Evolutionary conservation across 2,113 vertebrate species (phyloP).

Genomic region (Trichomycterus rosablanca): DNA sequence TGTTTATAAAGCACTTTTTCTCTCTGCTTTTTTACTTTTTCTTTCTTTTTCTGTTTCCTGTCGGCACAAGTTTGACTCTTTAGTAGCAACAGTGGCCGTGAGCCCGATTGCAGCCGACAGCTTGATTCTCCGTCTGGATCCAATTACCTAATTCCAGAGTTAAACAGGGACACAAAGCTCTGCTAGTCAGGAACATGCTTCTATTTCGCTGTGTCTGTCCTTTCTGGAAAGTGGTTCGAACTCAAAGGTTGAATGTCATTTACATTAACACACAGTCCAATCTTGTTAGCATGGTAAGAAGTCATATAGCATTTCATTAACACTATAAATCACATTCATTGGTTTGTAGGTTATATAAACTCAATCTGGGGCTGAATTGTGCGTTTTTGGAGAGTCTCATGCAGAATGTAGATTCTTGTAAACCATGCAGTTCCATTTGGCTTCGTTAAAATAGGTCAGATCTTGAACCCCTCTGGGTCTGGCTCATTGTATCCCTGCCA

Average conservation of each 20-base stretch:
- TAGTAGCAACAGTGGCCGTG: constrained; percentile 26
- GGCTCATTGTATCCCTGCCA: neutral
- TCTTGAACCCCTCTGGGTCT: neutral
- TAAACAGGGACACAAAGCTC: constrained; percentile 12
- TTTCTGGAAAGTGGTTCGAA: neutral
- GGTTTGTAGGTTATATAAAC: neutral
- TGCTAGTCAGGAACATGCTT: constrained; percentile 5
- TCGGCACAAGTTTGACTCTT: constrained; percentile 19
- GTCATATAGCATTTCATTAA: neutral
- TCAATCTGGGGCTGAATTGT: neutral
- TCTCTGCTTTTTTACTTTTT: neutral
- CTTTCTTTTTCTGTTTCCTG: constrained; percentile 2
- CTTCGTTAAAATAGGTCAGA: constrained; percentile 21
- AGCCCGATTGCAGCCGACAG: constrained; percentile 23
- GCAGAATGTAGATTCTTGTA: neutral
- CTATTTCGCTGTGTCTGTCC: neutral
- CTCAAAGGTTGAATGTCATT: neutral
- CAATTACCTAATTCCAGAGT: constrained; percentile 25
- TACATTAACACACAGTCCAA: neutral
- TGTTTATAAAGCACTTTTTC: too few species aligned
- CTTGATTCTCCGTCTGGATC: constrained; percentile 33
- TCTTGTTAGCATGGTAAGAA: constrained; percentile 7
- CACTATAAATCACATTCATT: constrained; percentile 9
- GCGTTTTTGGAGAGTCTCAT: neutral
- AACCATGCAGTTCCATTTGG: constrained; percentile 8